Evolutionary conservation across 2,888 invertebrate genomes (phyloP).

Genomic region (Temnothorax rugatulus): DNA sequence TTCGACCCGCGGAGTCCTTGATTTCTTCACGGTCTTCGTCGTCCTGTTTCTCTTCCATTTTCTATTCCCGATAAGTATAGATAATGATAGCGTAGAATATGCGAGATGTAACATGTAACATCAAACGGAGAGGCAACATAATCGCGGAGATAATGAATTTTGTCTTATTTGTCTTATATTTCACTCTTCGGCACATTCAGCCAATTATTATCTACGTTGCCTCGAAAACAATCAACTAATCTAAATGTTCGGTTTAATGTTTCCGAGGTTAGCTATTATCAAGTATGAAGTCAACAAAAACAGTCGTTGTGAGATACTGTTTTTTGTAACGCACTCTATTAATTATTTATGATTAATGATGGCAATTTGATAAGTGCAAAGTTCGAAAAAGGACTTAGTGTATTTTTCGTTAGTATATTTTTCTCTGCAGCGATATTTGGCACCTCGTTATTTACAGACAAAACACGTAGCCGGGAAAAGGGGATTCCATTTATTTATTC

Average conservation of each 20-base stretch:
- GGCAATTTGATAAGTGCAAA: not conserved
- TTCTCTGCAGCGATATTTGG: not conserved
- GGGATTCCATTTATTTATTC: not conserved
- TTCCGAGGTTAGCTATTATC: constrained; percentile 1
- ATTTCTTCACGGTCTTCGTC: not conserved
- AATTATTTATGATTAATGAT: not conserved
- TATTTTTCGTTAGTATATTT: not conserved
- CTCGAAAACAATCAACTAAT: not conserved
- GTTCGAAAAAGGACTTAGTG: not conserved
- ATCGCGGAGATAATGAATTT: constrained; percentile 2
- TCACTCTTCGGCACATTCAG: not conserved
- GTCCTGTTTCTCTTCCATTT: not conserved
- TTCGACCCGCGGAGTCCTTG: not conserved
- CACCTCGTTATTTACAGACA: not conserved
- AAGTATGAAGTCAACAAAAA: not conserved
- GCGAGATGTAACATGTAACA: not conserved
- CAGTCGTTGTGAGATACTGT: not conserved
- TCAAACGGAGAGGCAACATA: not conserved
- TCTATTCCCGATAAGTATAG: not conserved
- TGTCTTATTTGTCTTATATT: constrained; percentile 4
- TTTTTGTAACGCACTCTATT: not conserved
- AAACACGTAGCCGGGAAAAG: not conserved
- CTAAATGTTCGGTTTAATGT: not conserved
- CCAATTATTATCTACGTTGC: constrained; percentile 1
- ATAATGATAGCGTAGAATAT: constrained; percentile 10